These are phyloP conservation scores for Cyanistes caeruleus DNA, from an alignment of 2,113 vertebrate genomes.

Conservation along the genomic window DNA sequence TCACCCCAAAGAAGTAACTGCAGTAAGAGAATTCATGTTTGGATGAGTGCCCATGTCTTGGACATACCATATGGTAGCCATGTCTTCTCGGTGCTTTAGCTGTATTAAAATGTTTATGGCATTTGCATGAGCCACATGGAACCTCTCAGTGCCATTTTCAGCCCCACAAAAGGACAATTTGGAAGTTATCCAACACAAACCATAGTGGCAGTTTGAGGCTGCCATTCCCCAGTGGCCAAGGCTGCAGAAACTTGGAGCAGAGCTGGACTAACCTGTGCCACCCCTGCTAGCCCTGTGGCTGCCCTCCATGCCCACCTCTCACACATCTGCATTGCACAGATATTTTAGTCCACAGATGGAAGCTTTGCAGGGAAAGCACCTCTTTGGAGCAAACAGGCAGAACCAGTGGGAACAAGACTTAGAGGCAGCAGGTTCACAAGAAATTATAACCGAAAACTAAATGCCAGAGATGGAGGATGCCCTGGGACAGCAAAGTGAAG, in stretches of 20 bases:
- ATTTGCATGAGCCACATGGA: neutral
- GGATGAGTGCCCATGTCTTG: neutral
- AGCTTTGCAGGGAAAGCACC: neutral
- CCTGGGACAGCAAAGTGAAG: neutral
- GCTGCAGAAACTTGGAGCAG: neutral
- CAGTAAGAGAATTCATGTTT: neutral
- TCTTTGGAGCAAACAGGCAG: neutral
- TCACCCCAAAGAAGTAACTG: neutral
- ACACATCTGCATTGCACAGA: neutral
- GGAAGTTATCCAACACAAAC: neutral
- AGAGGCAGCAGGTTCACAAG: neutral
- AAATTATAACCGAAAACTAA: neutral
- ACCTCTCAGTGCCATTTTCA: neutral
- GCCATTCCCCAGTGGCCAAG: neutral
- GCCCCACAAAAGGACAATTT: neutral
- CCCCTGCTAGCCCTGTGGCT: neutral
- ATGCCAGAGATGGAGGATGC: neutral
- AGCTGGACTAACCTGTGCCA: neutral
- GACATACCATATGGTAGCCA: neutral
- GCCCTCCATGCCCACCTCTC: neutral
- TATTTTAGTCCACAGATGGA: neutral
- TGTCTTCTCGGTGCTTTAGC: neutral
- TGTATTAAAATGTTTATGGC: neutral
- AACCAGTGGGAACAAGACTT: neutral
- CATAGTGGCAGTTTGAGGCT: neutral